Evolutionary conservation across 2,113 vertebrate genomes (phyloP).

Genomic region (Todiramphus saurophagus): DNA sequence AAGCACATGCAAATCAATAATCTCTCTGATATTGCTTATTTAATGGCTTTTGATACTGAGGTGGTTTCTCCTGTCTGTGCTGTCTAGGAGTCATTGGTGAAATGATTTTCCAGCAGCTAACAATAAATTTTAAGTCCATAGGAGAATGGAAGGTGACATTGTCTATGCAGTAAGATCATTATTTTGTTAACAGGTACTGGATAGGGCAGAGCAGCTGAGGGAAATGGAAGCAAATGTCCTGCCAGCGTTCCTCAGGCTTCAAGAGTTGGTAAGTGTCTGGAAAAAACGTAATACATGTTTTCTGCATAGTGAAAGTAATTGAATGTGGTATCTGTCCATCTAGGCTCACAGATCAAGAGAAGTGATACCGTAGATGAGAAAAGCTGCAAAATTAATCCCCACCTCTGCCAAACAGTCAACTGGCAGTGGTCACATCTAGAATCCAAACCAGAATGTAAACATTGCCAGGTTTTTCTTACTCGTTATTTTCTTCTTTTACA

Average conservation of each 20-base stretch:
- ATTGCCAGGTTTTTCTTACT: not conserved
- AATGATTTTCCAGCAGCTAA: not conserved
- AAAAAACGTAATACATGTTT: not conserved
- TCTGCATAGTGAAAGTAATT: not conserved
- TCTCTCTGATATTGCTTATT: not conserved
- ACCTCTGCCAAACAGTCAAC: not conserved
- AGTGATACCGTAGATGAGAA: not conserved
- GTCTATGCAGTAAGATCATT: not conserved
- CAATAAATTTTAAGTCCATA: not conserved
- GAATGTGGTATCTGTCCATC: not conserved
- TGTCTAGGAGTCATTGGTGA: not conserved
- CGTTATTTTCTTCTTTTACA: not conserved
- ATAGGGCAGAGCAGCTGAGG: slow-evolving; percentile 90
- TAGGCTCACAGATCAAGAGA: not conserved
- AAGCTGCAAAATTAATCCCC: not conserved
- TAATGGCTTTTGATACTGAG: not conserved
- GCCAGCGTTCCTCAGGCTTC: slow-evolving; percentile 91
- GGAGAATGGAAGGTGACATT: not conserved
- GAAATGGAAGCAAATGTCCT: slow-evolving; percentile 91
- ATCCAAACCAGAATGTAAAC: not conserved
- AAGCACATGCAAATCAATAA: not conserved
- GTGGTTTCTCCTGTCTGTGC: not conserved
- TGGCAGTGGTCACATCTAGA: not conserved
- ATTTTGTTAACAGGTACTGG: slow-evolving; percentile 83
- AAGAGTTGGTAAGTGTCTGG: slow-evolving; percentile 87